Evolutionary conservation across 1,140 invertebrate genomes (phyloP).

Genomic region (Acarapis woodi): DNA sequence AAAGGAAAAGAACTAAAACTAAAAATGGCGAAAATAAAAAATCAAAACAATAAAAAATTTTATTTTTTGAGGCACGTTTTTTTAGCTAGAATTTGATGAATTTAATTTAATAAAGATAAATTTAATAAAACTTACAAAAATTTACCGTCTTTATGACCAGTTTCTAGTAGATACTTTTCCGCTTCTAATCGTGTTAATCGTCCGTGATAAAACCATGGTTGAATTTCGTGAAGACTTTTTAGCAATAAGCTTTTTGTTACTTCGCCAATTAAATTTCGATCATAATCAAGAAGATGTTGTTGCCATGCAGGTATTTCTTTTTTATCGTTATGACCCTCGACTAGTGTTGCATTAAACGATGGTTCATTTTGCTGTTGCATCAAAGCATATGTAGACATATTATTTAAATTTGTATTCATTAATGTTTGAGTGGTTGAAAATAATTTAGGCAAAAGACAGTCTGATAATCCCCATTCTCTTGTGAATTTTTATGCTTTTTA

Average conservation of each 20-base stretch:
- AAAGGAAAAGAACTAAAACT: background rate
- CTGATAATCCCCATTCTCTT: conserved; percentile 14
- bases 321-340: background rate
- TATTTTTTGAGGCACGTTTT: too few species aligned
- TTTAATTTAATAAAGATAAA: background rate
- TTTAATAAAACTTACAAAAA: conserved; percentile 14
- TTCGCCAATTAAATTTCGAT: conserved; percentile 1
- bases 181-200: conserved; percentile 13
- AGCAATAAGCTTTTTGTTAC: conserved; percentile 12
- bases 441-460: too few species aligned
- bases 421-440: too few species aligned
- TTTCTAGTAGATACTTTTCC: conserved; percentile 12
- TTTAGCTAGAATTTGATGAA: background rate
- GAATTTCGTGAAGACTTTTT: conserved; percentile 16
- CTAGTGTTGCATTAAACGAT: background rate
- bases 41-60: background rate
- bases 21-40: too few species aligned
- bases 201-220: conserved; percentile 16
- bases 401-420: too few species aligned
- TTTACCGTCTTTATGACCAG: conserved; percentile 14
- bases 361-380: background rate
- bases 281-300: background rate
- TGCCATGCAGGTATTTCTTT: too few species aligned
- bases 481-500: conserved; percentile 17
- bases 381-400: too few species aligned